Percentiles rank a stretch among this genome's conserved stretches.
These are phyloP conservation scores for Gallinago undulata DNA, from an alignment of 2,113 vertebrate genomes.

Conservation along the genomic window DNA sequence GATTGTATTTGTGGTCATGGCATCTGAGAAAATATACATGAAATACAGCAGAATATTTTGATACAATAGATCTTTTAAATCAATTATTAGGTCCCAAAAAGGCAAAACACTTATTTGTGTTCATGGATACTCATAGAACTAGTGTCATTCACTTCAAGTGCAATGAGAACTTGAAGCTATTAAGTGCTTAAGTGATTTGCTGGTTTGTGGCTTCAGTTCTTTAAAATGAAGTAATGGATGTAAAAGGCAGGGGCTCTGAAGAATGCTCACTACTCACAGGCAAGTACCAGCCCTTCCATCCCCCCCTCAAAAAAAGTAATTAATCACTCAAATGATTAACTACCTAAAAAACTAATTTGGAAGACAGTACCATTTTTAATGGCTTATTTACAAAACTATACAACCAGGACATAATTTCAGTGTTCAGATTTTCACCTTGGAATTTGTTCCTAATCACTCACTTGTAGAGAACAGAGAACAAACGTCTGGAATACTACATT, in stretches of 20 bases:
- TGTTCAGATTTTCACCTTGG: constrained; percentile 28
- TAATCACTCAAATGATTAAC: not conserved
- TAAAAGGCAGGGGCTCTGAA: not conserved
- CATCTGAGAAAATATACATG: not conserved
- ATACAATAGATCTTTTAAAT: not conserved
- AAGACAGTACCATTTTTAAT: constrained; percentile 16
- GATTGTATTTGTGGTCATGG: not conserved
- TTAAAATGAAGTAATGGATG: not conserved
- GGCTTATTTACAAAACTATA: constrained; percentile 37
- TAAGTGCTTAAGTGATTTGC: not conserved
- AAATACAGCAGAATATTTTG: not conserved
- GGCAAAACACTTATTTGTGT: not conserved
- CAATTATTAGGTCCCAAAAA: not conserved
- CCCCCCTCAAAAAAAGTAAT: not conserved
- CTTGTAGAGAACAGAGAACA: constrained; percentile 35
- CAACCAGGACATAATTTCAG: constrained; percentile 20
- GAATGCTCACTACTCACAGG: not conserved
- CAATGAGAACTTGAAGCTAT: not conserved
- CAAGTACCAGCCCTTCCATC: too few relatives aligned
- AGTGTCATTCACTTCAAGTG: not conserved
- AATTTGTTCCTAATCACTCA: constrained; percentile 50
- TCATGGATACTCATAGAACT: not conserved
- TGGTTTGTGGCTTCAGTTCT: not conserved
- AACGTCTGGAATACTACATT: constrained; percentile 43
- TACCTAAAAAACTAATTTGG: constrained; percentile 38